phyloP scores from a whole-genome alignment of 2,797 vertebrate genomes.

The Trichosurus vulpecula region DNA sequence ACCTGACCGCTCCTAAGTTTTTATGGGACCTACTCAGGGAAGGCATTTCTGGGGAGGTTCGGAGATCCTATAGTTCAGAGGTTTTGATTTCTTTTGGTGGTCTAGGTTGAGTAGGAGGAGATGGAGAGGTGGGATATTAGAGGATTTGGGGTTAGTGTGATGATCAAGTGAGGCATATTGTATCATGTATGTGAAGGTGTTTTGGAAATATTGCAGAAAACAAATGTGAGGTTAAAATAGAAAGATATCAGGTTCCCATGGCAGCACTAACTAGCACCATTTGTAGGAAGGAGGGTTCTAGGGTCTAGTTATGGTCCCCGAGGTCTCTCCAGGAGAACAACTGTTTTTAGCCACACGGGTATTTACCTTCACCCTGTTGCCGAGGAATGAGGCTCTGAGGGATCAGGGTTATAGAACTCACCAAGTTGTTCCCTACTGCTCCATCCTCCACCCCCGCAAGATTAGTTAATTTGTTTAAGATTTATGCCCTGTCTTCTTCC shows the following conservation, averaged over 20 bases:
- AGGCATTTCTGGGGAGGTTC: too few species aligned
- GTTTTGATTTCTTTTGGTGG: too few species aligned
- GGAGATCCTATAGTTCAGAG: too few species aligned
- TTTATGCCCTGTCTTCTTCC: not conserved
- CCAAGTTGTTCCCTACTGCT: not conserved
- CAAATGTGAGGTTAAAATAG: not conserved
- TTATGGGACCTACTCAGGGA: not conserved
- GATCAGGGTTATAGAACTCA: not conserved
- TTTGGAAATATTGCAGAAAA: not conserved
- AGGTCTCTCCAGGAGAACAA: not conserved
- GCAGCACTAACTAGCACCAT: not conserved
- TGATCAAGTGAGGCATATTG: not conserved
- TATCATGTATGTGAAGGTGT: not conserved
- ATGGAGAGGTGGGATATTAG: too few species aligned
- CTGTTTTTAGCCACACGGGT: not conserved
- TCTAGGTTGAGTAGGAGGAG: too few species aligned
- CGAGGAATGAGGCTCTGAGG: not conserved
- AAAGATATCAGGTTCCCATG: not conserved
- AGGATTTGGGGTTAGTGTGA: not conserved
- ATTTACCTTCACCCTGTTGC: not conserved
- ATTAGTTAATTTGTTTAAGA: not conserved
- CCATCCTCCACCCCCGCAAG: not conserved
- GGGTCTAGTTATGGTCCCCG: not conserved
- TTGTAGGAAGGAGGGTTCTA: not conserved
- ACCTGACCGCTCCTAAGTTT: not conserved